Conservation (phyloP, 2,113 vertebrate species). For the Planiliza haematocheilus region DNA sequence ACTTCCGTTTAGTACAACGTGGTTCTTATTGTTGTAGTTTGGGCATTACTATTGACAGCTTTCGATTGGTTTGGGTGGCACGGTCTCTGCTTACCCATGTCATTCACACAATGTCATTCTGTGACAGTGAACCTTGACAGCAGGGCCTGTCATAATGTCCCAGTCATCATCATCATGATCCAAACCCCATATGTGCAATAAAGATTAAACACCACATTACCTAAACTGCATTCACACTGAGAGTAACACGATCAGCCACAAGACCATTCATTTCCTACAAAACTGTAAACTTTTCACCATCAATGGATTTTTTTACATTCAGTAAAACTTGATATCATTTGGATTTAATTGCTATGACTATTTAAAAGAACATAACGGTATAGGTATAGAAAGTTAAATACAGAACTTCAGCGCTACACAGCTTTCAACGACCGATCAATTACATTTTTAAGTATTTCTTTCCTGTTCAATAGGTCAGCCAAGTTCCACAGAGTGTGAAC, state of each 20-base stretch:
- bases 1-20: too few species aligned
- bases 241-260: too few species aligned
- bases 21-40: too few species aligned
- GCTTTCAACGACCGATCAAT: too few species aligned
- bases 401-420: neutral
- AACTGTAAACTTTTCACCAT: neutral
- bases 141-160: neutral
- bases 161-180: neutral
- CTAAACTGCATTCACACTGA: too few species aligned
- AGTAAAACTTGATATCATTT: neutral
- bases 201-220: neutral
- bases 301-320: neutral
- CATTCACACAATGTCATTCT: too few species aligned
- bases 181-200: neutral
- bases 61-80: too few species aligned
- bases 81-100: too few species aligned
- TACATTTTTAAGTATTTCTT: neutral
- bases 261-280: neutral
- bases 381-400: neutral
- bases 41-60: too few species aligned
- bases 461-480: neutral
- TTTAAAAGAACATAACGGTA: too few species aligned
- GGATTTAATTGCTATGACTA: neutral
- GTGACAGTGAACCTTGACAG: neutral
- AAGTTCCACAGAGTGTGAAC: slow-evolving; percentile 3